Evolutionary conservation across 1,140 invertebrate genomes (phyloP), one percentile per base, ranked within the genome.

Genomic region (Lepidurus couesii): DNA sequence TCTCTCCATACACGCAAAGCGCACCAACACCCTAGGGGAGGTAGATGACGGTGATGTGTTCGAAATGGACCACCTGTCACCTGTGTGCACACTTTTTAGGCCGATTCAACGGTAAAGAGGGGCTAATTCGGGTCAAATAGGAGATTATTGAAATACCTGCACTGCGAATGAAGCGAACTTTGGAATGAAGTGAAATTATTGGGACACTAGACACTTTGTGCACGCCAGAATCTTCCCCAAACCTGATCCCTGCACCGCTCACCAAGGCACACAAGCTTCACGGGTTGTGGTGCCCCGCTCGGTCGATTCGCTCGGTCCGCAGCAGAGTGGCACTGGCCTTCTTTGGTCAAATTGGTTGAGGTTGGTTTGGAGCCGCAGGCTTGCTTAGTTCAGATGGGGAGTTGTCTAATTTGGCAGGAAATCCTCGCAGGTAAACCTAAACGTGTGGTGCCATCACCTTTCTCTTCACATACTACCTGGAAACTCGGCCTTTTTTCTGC

Each of bases 321-420:
- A 65, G 53, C 53, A 65, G 34, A 65, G 53, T 65, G 53, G 53
- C 53, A 21, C 53, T 65, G 21, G 53, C 53, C 53, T 65, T 65
- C 53, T 65, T 65, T 65, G 53, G 53, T 9, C 53, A 65, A n/a
- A 65, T 65, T 65, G 53, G 53, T 16, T 21, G 16, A 65, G 53
- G 53, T 65, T 65, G 53, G 8, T 9, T 65, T 65, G 53, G 8
- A 65, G 53, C 53, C 53, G 6, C 53, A 16, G 53, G 21, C 53
- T 65, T 6, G 10, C 9, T 65, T 13, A 65, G 13, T 34, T 34
- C 34, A 65, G 53, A 21, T 21, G 8, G 9, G 53, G 53, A 16
- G 13, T 65, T 47, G 45, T 16, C 16, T 6, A 11, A n/a, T 65
- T 65, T 65, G 16, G 3, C 16, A 65, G 53, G 53, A 65, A 65